phyloP scores from a whole-genome alignment of 1,140 invertebrate genomes.

The Thrips palmi region DNA sequence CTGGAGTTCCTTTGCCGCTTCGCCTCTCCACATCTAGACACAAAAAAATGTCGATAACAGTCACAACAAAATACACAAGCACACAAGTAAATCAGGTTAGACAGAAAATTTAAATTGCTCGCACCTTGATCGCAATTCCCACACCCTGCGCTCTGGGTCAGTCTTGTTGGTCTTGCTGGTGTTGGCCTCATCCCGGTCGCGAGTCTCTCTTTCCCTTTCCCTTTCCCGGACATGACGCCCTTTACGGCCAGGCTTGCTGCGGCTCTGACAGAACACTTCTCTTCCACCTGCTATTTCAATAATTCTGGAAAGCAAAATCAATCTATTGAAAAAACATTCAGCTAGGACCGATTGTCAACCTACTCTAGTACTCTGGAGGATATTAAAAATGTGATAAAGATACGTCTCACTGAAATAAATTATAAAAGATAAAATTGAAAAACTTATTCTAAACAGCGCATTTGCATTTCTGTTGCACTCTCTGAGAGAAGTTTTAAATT shows the following conservation, averaged over 20 bases:
- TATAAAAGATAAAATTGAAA: neutral
- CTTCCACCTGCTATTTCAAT: slow-evolving; percentile 76
- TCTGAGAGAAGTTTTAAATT: neutral
- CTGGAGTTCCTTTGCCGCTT: too few relatives aligned
- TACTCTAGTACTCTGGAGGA: neutral
- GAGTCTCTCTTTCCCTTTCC: too few relatives aligned
- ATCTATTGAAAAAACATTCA: slow-evolving; percentile 7
- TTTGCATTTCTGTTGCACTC: neutral
- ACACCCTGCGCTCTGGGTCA: too few relatives aligned
- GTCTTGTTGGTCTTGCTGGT: too few relatives aligned
- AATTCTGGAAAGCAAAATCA: slow-evolving; percentile 35
- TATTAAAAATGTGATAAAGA: slow-evolving; percentile 7
- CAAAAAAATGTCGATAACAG: too few relatives aligned
- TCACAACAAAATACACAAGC: too few relatives aligned
- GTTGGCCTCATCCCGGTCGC: too few relatives aligned
- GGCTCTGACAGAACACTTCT: slow-evolving; percentile 66
- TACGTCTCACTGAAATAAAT: slow-evolving; percentile 1
- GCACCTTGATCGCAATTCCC: too few relatives aligned
- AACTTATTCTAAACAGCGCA: neutral
- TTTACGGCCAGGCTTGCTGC: slow-evolving; percentile 56
- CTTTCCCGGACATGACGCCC: too few relatives aligned
- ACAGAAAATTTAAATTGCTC: neutral
- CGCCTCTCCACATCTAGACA: too few relatives aligned
- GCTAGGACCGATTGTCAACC: neutral
- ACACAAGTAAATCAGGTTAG: too few relatives aligned